Base-by-base conservation (phyloP, 2,113 vertebrate genomes). In the Bubo blakistoni region DNA sequence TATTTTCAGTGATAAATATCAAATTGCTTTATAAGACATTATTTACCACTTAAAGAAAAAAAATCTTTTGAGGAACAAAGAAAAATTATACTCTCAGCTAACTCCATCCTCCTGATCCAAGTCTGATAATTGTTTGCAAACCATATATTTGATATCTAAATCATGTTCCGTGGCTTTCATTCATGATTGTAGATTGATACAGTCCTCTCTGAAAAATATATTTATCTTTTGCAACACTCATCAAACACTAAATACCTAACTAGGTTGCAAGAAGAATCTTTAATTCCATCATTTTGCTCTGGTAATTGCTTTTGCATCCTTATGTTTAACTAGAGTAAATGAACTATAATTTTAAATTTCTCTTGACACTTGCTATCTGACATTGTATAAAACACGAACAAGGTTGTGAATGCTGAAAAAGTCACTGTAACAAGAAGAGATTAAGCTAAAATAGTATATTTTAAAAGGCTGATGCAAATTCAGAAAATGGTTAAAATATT, bases 291-390 rank as follows among this genome's bases (percentile, higher is more conserved):
- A 97, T 98, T 98, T 98, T 97, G 76, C 93, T 96, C 92, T 96
- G 96, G 97, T 98, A 98, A 98, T 98, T 98, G 98, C 97, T 98
- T 98, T 98, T 98, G 90, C 93, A 97, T 98, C 97, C 96, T 97
- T 97, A 96, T 98, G 97, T 98, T 98, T 98, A 98, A 98, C 98
- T 78, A 98, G 97, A 97, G 97, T 91, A 98, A 98, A 98, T 97
- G 97, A 98, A 98, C 98, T 96, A 97, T 98, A 98, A 98, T 98
- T 98, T 98, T 97, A 97, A 97, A 98, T 98, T 97, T 98, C 96
- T 97, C 97, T 97, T 98, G 98, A 98, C 97, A 97, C 82, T 96
- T 84, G 30, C 91, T 98, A 97, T 98, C 98, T 97, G 97, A 98
- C 97, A 83, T 96, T 97, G 80, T 94, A 95, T 97, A 97, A 98